phyloP scores from a whole-genome alignment of 2,113 vertebrate genomes.

The Stegastes partitus region DNA sequence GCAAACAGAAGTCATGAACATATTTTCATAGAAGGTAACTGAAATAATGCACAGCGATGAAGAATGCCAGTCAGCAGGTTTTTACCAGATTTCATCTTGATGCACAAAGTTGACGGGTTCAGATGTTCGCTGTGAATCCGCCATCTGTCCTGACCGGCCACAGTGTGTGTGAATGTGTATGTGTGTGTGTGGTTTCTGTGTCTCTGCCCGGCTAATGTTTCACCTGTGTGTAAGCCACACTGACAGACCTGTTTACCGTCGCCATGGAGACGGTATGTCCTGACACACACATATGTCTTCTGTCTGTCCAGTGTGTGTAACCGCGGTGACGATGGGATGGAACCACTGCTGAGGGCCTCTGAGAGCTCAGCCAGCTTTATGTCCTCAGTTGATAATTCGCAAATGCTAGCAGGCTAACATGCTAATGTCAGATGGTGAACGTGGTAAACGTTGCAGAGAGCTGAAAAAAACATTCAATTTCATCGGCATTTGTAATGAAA shows the following conservation, averaged over 20 bases:
- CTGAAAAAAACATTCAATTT: too few relatives aligned
- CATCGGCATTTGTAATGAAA: too few relatives aligned
- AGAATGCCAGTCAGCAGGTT: background rate
- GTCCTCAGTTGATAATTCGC: too few relatives aligned
- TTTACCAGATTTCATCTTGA: slow-evolving; percentile 83
- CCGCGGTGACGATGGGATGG: slow-evolving; percentile 15
- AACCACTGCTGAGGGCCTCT: background rate
- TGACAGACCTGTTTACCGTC: slow-evolving; percentile 71
- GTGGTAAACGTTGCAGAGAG: too few relatives aligned
- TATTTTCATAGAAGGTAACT: too few relatives aligned
- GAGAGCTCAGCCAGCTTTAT: background rate
- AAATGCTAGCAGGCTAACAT: too few relatives aligned
- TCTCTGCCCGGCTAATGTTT: slow-evolving; percentile 55
- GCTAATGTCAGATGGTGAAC: too few relatives aligned
- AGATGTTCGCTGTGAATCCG: slow-evolving; percentile 40
- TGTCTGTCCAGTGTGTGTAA: slow-evolving; percentile 15
- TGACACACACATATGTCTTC: slow-evolving; percentile 44
- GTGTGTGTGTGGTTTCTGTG: slow-evolving; percentile 26
- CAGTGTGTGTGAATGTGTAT: slow-evolving; percentile 15
- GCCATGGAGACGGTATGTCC: slow-evolving; percentile 57
- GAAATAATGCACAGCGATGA: background rate
- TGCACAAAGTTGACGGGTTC: slow-evolving; percentile 70
- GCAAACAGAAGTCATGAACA: background rate
- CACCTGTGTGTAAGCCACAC: slow-evolving; percentile 63
- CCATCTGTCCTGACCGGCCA: slow-evolving; percentile 60